These are phyloP conservation scores for Drosophila tropicalis DNA, from an alignment of 1,140 invertebrate species.

Conservation along the genomic window DNA sequence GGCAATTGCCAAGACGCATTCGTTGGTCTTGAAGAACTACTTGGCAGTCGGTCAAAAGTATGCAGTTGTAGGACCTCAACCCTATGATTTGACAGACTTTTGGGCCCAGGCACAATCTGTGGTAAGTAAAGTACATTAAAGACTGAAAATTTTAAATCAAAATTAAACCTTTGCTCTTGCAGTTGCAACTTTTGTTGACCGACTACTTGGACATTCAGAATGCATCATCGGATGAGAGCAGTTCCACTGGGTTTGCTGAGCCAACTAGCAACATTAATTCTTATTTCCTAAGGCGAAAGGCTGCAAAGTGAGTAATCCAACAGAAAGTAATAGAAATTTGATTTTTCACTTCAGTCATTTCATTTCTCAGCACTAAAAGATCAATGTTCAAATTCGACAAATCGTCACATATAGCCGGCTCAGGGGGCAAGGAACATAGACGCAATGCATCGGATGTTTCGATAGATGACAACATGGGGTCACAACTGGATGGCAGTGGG, in stretches of 20 bases:
- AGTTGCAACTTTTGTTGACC: slow-evolving; percentile 91
- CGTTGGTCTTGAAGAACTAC: slow-evolving; percentile 86
- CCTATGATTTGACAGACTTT: slow-evolving; percentile 92
- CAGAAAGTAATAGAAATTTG: no score
- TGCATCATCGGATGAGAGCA: slow-evolving; percentile 85
- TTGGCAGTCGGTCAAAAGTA: slow-evolving; percentile 85
- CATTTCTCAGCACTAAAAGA: slow-evolving; percentile 65
- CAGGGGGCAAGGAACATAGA: slow-evolving; percentile 84
- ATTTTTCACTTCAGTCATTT: neutral
- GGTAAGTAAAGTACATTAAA: slow-evolving; percentile 84
- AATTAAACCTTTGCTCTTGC: slow-evolving; percentile 46
- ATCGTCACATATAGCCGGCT: slow-evolving; percentile 89
- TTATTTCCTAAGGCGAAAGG: slow-evolving; percentile 85
- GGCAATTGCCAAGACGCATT: slow-evolving; percentile 88
- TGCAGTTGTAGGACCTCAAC: slow-evolving; percentile 84
- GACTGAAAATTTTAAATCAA: neutral
- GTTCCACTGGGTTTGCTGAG: slow-evolving; percentile 86
- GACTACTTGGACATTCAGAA: slow-evolving; percentile 94
- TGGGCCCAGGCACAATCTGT: slow-evolving; percentile 95
- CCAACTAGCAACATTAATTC: slow-evolving; percentile 83
- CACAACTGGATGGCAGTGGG: slow-evolving; percentile 54
- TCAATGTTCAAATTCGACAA: slow-evolving; percentile 91
- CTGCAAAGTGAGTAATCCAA: slow-evolving; percentile 84
- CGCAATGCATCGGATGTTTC: slow-evolving; percentile 81
- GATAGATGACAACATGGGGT: slow-evolving; percentile 69